Evolutionary conservation across 2,797 vertebrate genomes (phyloP).

Genomic region (Tapera naevia): DNA sequence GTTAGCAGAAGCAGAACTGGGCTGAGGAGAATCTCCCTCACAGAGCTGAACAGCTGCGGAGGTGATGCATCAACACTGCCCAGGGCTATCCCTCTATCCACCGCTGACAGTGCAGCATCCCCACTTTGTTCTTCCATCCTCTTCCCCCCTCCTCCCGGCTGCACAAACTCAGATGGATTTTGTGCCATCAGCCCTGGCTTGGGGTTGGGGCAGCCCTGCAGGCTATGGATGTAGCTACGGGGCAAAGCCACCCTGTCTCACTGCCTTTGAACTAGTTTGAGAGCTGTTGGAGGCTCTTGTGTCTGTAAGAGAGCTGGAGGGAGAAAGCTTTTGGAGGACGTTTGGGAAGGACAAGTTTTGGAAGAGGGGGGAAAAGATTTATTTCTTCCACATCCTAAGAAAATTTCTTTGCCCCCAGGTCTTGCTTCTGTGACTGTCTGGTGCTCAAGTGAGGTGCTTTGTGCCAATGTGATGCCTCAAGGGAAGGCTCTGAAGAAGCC

Average conservation of each 20-base stretch:
- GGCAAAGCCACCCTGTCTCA: not conserved
- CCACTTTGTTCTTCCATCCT: not conserved
- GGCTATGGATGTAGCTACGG: not conserved
- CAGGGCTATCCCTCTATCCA: not conserved
- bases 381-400: not conserved
- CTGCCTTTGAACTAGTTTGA: not conserved
- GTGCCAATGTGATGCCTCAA: not conserved
- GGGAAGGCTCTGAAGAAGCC: not conserved
- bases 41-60: not conserved
- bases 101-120: fast-evolving
- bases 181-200: not conserved
- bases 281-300: not conserved
- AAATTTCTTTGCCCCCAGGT: not conserved
- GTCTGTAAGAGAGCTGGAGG: not conserved
- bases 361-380: not conserved
- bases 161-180: not conserved
- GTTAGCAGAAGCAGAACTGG: not conserved
- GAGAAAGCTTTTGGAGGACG: not conserved
- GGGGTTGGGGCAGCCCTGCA: not conserved
- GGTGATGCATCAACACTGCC: fast-evolving
- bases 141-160: not conserved
- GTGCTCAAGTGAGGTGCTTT: not conserved
- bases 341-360: not conserved
- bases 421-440: not conserved
- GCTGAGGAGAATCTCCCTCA: not conserved